Conservation (phyloP, 2,113 vertebrate species). For the Coracopsis vasa region DNA sequence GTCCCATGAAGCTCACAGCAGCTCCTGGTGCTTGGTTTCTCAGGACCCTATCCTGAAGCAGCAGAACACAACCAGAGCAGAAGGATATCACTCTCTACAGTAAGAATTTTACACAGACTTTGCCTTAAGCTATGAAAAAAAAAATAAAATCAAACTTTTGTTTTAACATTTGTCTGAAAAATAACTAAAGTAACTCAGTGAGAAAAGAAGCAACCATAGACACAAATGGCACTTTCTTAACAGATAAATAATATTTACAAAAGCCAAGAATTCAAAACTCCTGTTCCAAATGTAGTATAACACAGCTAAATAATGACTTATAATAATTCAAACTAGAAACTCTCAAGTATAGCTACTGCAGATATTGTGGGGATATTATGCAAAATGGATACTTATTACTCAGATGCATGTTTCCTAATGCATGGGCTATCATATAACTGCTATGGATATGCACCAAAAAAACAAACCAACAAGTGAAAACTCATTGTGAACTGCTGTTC, state of each 20-base stretch:
- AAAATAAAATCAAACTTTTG: background rate
- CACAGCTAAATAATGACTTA: background rate
- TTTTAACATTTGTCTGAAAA: conserved; percentile 1
- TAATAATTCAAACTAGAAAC: background rate
- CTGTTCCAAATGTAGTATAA: background rate
- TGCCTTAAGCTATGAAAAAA: background rate
- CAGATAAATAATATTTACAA: background rate
- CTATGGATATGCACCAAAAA: background rate
- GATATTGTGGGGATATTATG: background rate
- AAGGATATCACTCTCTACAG: background rate
- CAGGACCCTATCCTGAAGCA: background rate
- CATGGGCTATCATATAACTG: background rate
- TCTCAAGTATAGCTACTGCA: background rate
- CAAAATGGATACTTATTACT: background rate
- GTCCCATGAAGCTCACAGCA: background rate
- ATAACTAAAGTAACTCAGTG: background rate
- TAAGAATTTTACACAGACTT: background rate
- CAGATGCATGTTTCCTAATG: background rate
- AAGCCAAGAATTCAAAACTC: background rate
- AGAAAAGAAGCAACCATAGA: background rate
- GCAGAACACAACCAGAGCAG: background rate
- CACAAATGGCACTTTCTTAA: background rate
- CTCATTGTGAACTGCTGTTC: background rate
- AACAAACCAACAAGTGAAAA: background rate
- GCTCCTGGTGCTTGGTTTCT: background rate